Conservation (phyloP, 2,113 vertebrate species). For the Columba livia region DNA sequence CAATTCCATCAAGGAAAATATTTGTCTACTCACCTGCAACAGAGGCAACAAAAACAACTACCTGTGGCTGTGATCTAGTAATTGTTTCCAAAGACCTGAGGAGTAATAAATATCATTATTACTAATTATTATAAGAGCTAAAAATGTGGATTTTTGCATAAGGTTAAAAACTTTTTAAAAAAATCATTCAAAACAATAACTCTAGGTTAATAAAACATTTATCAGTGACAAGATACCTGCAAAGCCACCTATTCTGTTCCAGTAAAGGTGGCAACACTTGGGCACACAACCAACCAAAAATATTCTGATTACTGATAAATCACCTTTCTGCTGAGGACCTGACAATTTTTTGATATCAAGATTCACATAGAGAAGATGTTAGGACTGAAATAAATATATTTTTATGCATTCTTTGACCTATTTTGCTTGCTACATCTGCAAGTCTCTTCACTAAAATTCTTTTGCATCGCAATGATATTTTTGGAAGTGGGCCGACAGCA, state of each 20-base stretch:
- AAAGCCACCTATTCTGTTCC: background rate
- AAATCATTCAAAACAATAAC: background rate
- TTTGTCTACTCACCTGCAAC: background rate
- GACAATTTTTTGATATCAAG: background rate
- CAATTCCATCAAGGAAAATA: background rate
- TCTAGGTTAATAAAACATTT: background rate
- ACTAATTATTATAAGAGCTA: background rate
- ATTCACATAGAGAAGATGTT: background rate
- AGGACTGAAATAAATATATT: background rate
- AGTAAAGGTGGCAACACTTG: background rate
- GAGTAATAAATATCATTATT: background rate
- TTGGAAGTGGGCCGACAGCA: background rate
- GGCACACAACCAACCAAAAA: background rate
- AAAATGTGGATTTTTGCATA: background rate
- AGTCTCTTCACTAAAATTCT: background rate
- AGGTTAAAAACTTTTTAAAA: background rate
- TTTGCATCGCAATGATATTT: background rate
- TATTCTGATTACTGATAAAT: background rate
- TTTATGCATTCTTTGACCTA: background rate
- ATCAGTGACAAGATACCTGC: background rate
- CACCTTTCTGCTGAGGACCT: background rate
- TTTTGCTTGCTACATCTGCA: background rate
- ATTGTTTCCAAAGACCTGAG: background rate
- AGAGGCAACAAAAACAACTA: background rate
- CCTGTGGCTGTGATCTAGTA: background rate